Evolutionary conservation across 2,113 vertebrate genomes (phyloP).

Genomic region (Protobothrops mucrosquamatus): DNA sequence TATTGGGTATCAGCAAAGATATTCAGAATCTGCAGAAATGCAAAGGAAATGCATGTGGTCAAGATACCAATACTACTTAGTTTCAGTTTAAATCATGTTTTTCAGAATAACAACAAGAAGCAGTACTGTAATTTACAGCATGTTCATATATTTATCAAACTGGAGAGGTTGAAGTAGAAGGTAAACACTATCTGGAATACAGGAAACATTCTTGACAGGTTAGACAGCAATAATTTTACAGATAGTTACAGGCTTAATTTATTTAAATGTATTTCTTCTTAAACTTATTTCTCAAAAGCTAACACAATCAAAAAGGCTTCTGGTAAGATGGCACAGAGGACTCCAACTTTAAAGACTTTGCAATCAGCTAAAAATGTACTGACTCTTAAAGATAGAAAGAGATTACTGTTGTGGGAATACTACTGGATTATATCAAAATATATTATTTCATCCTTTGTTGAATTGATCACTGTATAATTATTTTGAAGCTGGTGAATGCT

Average conservation of each 20-base stretch:
- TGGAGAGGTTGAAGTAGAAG: conserved; percentile 7
- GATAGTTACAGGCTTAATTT: conserved; percentile 33
- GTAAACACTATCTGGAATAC: conserved; percentile 37
- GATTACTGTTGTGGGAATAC: not conserved
- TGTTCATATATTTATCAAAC: not conserved
- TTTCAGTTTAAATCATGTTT: not conserved
- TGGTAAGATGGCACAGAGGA: not conserved
- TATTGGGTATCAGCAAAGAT: not conserved
- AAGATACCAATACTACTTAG: not conserved
- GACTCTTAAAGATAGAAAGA: not conserved
- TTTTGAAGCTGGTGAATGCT: not conserved
- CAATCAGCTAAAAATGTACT: not conserved
- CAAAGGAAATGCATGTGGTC: not conserved
- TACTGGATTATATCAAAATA: not conserved
- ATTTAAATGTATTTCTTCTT: conserved; percentile 16
- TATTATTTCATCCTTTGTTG: not conserved
- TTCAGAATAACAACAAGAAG: not conserved
- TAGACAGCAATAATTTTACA: not conserved
- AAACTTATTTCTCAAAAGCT: conserved; percentile 27
- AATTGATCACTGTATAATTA: not conserved
- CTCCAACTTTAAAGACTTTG: not conserved
- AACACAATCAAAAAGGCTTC: conserved; percentile 26
- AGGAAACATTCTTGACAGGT: not conserved
- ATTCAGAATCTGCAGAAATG: not conserved
- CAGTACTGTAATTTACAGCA: not conserved